Evolutionary conservation across 2,888 invertebrate species (phyloP), one percentile per base, ranked within the genome.

Genomic region (Drosophila imparisetae): DNA sequence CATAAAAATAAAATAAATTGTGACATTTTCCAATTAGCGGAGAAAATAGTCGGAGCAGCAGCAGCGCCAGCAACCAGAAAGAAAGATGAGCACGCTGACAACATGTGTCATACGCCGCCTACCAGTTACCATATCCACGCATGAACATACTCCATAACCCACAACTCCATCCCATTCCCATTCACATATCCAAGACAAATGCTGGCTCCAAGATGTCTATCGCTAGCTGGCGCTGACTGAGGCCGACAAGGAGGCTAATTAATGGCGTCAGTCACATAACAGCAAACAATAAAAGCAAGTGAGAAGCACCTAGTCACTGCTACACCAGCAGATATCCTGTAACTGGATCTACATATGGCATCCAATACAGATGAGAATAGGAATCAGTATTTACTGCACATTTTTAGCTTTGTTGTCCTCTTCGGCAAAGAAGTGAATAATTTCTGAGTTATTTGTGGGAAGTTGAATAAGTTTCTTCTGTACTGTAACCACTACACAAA

Each of bases 1-100:
- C 81, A 86, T 85, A 86, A 87, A 86, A 86, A 86, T 87, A 78
- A 87, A 89, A 86, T 89, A 85, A 82, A 86, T 81, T 86, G 89
- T 86, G 86, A 86, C 86, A 86, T 75, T 89, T 86, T 86, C 86
- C 86, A 86, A 86, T 86, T 86, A 86, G 89, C 83, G 85, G 71
- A 72, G 82, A 85, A 84, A 75, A 79, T 87, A 89, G 85, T 78
- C 67, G 64, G 21, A 57, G 6, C 40, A 30, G 30, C 15, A 57
- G 42, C 30, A 30, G 30, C 15, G 27, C 38, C 21, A 57, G 60
- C 54, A 29, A 45, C 50, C 29, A 32, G 48, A 40, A 27, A 73
- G 86, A 88, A 86, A 79, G 78, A 85, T 83, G 86, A 77, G 84
- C 73, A 75, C 69, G 77, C 77, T 85, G 89, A 87, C 85, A 89